phyloP scores from a whole-genome alignment of 2,888 invertebrate species.

The Orthosia gothica region DNA sequence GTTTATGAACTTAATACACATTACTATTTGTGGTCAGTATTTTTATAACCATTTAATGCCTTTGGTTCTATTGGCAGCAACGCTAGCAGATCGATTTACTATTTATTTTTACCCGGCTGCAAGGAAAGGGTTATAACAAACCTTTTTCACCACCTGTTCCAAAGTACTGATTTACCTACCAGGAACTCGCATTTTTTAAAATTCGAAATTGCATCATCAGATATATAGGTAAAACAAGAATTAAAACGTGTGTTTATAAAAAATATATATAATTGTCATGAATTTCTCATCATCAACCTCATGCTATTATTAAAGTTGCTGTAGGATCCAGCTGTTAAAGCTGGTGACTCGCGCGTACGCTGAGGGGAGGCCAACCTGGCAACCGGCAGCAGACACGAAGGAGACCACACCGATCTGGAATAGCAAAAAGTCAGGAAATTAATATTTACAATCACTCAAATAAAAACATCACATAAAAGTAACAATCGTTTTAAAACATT shows the following conservation, averaged over 20 bases:
- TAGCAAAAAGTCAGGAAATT: not conserved
- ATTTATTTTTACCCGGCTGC: too few relatives aligned
- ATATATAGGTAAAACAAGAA: too few relatives aligned
- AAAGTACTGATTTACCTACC: not conserved
- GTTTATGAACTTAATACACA: too few relatives aligned
- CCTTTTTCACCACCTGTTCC: not conserved
- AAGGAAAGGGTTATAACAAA: too few relatives aligned
- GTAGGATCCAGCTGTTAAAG: constrained; percentile 75
- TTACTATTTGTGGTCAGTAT: too few relatives aligned
- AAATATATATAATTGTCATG: constrained; percentile 2
- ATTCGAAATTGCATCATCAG: too few relatives aligned
- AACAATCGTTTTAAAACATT: too few relatives aligned
- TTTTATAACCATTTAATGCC: not conserved
- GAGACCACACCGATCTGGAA: constrained; percentile 80
- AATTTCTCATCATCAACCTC: not conserved
- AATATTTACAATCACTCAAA: too few relatives aligned
- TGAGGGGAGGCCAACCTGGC: constrained; percentile 78
- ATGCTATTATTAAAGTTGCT: constrained; percentile 65
- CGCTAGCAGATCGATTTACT: too few relatives aligned
- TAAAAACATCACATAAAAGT: too few relatives aligned
- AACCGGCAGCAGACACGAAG: constrained; percentile 75
- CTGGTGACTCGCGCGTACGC: constrained; percentile 81
- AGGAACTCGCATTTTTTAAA: too few relatives aligned
- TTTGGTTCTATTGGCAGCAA: too few relatives aligned
- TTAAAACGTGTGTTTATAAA: not conserved